Evolutionary conservation across 2,888 invertebrate species (phyloP), one percentile per base, ranked within the genome.

Genomic region (Argyra leucocephala): DNA sequence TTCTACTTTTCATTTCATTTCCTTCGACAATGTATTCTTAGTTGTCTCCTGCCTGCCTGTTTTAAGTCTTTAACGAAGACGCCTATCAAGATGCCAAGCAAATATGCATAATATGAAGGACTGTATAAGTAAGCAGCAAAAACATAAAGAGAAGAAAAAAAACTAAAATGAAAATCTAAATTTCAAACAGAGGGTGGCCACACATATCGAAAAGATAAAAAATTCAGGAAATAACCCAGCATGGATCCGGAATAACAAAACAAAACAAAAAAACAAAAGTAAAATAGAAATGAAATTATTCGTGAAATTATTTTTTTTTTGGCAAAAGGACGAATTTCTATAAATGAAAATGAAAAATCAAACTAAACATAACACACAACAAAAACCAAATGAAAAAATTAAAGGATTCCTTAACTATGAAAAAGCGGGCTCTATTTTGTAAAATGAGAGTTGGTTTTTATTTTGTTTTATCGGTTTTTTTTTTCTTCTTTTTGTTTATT

Each of bases 101-200:
- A 48, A n/a, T 48, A 48, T 48, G 48, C 48, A 48, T 48, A 48
- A 48, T 15, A 48, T 48, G 48, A 48, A 48, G 48, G 48, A 31
- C 31, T 31, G 31, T 31, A 10, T 12, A 31, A 31, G 31, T 10
- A 48, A 48, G 18, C 1, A 18, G 18, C 12, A 48, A 48, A 48
- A 48, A 9, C 48, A 48, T 18, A 48, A 48, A 31, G 10, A 18
- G 18, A 37, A 37, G 37, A 37, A 37, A 37, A 37, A 37, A 10
- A 48, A 48, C 48, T n/a, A 37, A 18, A 48, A 48, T n/a, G 18
- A 48, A 48, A 48, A 2, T 12, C 48, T 48, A n/a, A 48, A 48
- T 12, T 15, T 48, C 15, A 18, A 48, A 48, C 48, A 48, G 48
- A 48, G 48, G 48, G 48, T 48, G 48, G 48, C 12, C 48, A 48